A percentile compares a stretch with the other conserved stretches of the same genome.
Evolutionary conservation across 2,113 vertebrate genomes (phyloP).

Genomic region (Dascyllus trimaculatus): DNA sequence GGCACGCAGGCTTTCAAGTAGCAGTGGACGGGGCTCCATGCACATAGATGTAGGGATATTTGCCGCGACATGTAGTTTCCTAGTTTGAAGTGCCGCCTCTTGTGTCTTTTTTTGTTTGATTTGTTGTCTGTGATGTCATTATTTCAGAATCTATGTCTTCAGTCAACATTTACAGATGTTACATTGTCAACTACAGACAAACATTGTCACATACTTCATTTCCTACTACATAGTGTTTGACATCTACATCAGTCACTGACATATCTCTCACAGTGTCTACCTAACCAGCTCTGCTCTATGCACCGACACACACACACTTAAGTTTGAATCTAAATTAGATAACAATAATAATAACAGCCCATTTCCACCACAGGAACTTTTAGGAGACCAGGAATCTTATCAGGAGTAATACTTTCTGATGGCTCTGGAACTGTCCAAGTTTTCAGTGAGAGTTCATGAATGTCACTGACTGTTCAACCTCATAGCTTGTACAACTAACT

Average conservation of each 20-base stretch:
- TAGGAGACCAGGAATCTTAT: conserved; percentile 16
- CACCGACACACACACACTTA: conserved; percentile 7
- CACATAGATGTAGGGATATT: conserved; percentile 34
- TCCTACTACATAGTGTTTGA: conserved; percentile 8
- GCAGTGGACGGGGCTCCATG: conserved; percentile 12
- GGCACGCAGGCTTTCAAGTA: conserved; percentile 16
- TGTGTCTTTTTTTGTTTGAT: conserved; percentile 47
- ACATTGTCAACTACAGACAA: conserved; percentile 28
- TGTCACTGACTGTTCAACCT: no score
- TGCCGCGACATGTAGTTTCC: neutral
- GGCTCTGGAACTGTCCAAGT: neutral
- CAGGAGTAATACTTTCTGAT: neutral
- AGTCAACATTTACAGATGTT: conserved; percentile 29
- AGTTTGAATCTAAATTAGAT: neutral
- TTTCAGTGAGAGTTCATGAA: neutral
- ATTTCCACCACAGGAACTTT: conserved; percentile 16
- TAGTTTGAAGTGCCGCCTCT: conserved; percentile 27
- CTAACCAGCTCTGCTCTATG: neutral
- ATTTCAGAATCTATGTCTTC: conserved; percentile 35
- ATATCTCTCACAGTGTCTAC: conserved; percentile 12
- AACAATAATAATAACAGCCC: conserved; percentile 7
- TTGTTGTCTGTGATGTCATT: conserved; percentile 38
- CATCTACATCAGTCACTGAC: conserved; percentile 9
- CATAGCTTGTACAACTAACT: no score
- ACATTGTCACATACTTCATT: conserved; percentile 27